These are phyloP conservation scores for Drosophila vallismaia DNA, from an alignment of 2,888 invertebrate genomes.

Conservation along the genomic window DNA sequence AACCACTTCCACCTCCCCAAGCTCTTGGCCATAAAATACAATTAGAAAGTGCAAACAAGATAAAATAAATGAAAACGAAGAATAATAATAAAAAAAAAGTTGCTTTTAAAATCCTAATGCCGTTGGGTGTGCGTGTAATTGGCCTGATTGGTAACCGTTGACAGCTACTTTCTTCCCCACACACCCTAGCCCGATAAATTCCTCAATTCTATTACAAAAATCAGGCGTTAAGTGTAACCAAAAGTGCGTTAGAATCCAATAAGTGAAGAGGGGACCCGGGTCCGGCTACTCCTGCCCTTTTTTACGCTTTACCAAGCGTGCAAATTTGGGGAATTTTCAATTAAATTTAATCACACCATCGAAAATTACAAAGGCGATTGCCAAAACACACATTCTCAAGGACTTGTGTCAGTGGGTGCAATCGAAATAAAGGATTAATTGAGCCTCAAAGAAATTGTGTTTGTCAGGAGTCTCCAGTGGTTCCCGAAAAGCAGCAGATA, in stretches of 20 bases:
- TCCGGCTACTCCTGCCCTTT: constrained; percentile 11
- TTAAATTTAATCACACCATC: constrained; percentile 39
- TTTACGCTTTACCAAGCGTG: constrained; percentile 31
- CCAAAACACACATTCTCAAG: background rate
- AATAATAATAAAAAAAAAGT: constrained; percentile 1
- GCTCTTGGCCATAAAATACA: constrained; percentile 3
- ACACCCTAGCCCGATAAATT: constrained; percentile 6
- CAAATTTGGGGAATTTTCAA: constrained; percentile 43
- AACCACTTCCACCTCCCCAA: background rate
- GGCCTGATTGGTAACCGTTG: constrained; percentile 56
- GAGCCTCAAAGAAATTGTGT: constrained; percentile 19
- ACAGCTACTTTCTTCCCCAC: constrained; percentile 23
- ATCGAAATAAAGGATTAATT: constrained; percentile 54
- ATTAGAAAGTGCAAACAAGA: constrained; percentile 17
- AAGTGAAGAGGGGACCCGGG: constrained; percentile 29
- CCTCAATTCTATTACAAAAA: constrained; percentile 25
- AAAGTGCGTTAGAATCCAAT: constrained; percentile 52
- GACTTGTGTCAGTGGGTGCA: constrained; percentile 11
- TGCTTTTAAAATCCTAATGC: constrained; percentile 17
- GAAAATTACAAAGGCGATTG: constrained; percentile 25
- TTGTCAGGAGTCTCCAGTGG: constrained; percentile 9
- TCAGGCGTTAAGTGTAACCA: constrained; percentile 47
- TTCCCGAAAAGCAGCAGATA: background rate
- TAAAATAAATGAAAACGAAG: background rate
- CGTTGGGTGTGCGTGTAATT: constrained; percentile 45